These are phyloP conservation scores for Atta texana DNA, from an alignment of 1,140 invertebrate species.

Conservation along the genomic window DNA sequence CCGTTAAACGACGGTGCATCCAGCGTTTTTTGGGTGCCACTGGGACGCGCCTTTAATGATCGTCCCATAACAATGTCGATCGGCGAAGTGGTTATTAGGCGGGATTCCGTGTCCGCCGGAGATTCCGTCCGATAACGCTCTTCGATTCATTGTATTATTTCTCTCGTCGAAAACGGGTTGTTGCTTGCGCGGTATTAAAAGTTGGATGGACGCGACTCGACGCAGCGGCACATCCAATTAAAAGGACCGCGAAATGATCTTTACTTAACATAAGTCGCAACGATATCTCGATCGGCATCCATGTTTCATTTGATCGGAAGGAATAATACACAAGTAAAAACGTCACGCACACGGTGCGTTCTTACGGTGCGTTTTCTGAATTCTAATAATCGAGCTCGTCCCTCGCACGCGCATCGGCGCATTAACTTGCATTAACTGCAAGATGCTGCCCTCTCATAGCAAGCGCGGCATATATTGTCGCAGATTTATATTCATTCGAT, in stretches of 20 bases:
- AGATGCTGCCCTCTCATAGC: conserved; percentile 13
- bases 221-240: conserved; percentile 42
- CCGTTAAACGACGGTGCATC: conserved; percentile 68
- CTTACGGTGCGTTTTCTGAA: conserved; percentile 40
- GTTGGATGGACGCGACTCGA: conserved; percentile 2
- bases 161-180: conserved; percentile 33
- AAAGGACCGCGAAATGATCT: conserved; percentile 48
- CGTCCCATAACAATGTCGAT: conserved; percentile 76
- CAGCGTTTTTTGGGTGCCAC: conserved; percentile 67
- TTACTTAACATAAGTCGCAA: conserved; percentile 7
- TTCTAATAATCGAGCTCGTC: conserved; percentile 52
- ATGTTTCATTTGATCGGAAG: conserved; percentile 5
- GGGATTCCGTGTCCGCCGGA: conserved; percentile 63
- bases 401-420: conserved; percentile 37
- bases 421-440: conserved; percentile 39
- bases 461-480: conserved; percentile 35
- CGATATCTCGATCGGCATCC: conserved; percentile 35
- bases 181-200: conserved; percentile 32
- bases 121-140: conserved; percentile 68
- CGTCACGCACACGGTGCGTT: neutral
- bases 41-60: conserved; percentile 66
- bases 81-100: conserved; percentile 72
- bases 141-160: conserved; percentile 70
- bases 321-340: conserved; percentile 25
- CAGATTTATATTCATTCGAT: conserved; percentile 48